Evolutionary conservation across 2,113 vertebrate species (phyloP), one percentile per base, ranked within the genome.

Genomic region (Varanus komodoensis): DNA sequence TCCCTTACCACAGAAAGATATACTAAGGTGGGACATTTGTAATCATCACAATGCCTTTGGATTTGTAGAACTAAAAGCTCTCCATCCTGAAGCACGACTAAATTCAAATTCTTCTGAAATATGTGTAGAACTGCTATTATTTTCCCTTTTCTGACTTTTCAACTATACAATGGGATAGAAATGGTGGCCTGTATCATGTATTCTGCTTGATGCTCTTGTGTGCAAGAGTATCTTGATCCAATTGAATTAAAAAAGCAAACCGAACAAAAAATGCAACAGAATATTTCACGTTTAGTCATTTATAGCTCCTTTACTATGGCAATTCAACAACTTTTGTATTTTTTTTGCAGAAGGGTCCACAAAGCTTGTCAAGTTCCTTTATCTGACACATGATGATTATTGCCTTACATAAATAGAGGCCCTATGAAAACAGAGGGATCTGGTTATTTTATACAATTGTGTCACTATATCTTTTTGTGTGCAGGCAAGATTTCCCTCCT

Each of bases 401-500:
- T 84, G 38, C 57, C 69, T 67, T 32, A 29, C 38, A 25, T 80
- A 44, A 80, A 15, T 21, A 88, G 17, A 8, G 12, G 67, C 32
- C 19, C 48, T 61, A 71, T 27, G 48, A 38, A 88, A 88, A 71
- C 78, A 54, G 38, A 82, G 34, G 29, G 32, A 71, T 67, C 32
- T 88, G 48, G 75, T 75, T 90, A n/a, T 75, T 82, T 82, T 87
- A 87, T 73, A n/a, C 67, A 64, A 15, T 38, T 27, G 38, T 74
- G 29, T 25, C 50, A 29, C 54, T 44, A 12, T 54, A 74, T 90
- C 79, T 50, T 21, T 73, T 87, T 87, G 52, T 29, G 19, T 52
- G 52, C 54, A 82, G 34, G 38, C 78, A 90, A 87, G 29, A 90
- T 90, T 82, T 82, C 29, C n/a, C 38, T 73, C 29, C 34, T 89